Percentiles rank a stretch among this genome's conserved stretches.
phyloP scores from a whole-genome alignment of 2,888 invertebrate genomes.

The Epirrita christyi region DNA sequence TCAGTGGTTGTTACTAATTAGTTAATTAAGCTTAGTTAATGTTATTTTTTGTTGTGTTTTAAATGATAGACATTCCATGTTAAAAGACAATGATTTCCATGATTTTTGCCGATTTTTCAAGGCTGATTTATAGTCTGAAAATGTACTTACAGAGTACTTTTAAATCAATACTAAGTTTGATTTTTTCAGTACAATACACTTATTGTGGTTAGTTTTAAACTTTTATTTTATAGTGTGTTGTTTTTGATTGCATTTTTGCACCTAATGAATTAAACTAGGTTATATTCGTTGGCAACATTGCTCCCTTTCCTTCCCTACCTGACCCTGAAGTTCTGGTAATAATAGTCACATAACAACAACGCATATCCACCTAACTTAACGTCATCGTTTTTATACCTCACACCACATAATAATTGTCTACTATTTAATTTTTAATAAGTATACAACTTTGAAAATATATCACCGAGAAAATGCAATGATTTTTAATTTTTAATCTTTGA shows the following conservation, averaged over 20 bases:
- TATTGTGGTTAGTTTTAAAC: conserved; percentile 60
- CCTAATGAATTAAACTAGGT: conserved; percentile 33
- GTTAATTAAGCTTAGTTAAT: conserved; percentile 43
- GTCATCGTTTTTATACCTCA: conserved; percentile 68
- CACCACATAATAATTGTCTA: conserved; percentile 62
- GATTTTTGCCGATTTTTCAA: conserved; percentile 65
- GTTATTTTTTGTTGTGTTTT: conserved; percentile 65
- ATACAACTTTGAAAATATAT: conserved; percentile 44
- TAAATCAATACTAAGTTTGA: conserved; percentile 56
- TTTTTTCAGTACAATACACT: conserved; percentile 70
- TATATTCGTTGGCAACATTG: conserved; percentile 30
- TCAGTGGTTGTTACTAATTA: conserved; percentile 55
- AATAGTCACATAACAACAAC: conserved; percentile 53
- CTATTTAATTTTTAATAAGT: conserved; percentile 44
- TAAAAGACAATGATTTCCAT: conserved; percentile 67
- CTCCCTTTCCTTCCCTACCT: conserved; percentile 34
- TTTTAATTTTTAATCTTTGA: too few species aligned
- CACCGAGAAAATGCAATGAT: conserved; percentile 27
- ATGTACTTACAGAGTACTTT: conserved; percentile 54
- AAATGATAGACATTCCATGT: conserved; percentile 74
- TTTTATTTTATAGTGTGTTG: conserved; percentile 51
- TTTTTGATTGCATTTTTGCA: conserved; percentile 60
- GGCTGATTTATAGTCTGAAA: conserved; percentile 71
- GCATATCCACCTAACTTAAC: conserved; percentile 61
- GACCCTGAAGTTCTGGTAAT: conserved; percentile 26